Evolutionary conservation across 92 coral and sea anemone genomes (phyloP).

Genomic region (Epizoanthus rinbou): DNA sequence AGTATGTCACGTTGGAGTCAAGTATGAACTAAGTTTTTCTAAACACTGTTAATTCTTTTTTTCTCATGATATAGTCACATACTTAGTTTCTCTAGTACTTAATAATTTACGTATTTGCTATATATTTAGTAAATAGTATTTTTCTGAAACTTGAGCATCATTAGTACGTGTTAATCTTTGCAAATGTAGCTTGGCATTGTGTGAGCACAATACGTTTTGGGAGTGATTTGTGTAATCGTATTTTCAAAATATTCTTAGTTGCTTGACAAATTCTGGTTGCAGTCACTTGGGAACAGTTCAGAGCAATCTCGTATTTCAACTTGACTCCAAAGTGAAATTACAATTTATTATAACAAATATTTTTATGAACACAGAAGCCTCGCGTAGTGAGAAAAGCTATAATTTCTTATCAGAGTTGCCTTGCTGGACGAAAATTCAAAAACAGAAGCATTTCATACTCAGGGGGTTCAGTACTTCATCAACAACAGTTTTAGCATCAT

Average conservation of each 20-base stretch:
- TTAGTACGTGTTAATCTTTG: no score
- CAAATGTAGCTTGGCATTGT: no score
- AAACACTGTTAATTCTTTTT: not conserved
- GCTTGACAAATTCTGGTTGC: no score
- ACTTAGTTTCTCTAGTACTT: no score
- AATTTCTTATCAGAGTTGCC: not conserved
- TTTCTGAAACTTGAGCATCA: no score
- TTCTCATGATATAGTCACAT: not conserved
- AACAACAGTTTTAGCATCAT: not conserved
- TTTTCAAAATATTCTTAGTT: no score
- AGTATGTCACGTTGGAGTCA: not conserved
- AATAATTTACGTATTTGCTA: no score
- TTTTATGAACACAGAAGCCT: not conserved
- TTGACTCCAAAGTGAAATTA: constrained; percentile 9
- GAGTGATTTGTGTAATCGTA: no score
- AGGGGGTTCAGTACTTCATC: not conserved
- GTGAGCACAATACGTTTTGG: no score
- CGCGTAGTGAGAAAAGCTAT: not conserved
- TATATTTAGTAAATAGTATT: no score
- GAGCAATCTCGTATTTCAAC: not conserved
- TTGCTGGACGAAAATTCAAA: not conserved
- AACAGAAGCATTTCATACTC: not conserved
- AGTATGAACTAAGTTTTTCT: not conserved
- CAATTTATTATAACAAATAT: not conserved
- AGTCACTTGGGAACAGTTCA: no score